phyloP scores from a whole-genome alignment of 2,113 vertebrate genomes.

The Stegastes partitus region DNA sequence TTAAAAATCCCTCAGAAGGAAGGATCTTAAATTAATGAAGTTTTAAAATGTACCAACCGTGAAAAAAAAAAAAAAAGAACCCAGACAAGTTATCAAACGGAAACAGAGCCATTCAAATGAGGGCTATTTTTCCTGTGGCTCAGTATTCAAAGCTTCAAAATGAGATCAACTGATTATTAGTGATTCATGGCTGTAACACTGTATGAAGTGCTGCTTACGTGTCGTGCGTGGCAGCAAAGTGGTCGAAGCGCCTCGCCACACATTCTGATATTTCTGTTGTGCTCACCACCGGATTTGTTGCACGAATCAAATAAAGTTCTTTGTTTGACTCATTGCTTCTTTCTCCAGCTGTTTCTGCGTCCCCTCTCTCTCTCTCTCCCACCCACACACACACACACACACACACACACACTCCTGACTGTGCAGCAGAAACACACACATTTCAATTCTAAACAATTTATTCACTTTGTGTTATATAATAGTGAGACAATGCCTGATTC shows the following conservation, averaged over 20 bases:
- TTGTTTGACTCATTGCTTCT: conserved; percentile 39
- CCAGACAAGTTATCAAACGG: conserved; percentile 20
- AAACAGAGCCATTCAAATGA: neutral
- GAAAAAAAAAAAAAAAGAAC: neutral
- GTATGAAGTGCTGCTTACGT: neutral
- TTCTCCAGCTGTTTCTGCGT: conserved; percentile 51
- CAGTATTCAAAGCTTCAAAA: conserved; percentile 17
- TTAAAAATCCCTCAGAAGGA: neutral
- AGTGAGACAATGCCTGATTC: neutral
- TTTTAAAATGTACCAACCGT: neutral
- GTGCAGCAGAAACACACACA: conserved; percentile 7
- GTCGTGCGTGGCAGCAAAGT: neutral
- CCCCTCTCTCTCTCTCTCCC: conserved; percentile 22
- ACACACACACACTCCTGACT: conserved; percentile 38
- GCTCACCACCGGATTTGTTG: conserved; percentile 24
- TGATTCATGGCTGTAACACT: neutral
- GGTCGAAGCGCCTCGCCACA: neutral
- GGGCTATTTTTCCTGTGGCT: conserved; percentile 25
- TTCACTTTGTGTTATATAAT: neutral
- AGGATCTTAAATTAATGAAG: neutral
- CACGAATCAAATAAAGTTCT: conserved; percentile 34
- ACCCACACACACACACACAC: conserved; percentile 54
- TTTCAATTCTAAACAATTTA: conserved; percentile 15
- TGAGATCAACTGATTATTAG: conserved; percentile 1
- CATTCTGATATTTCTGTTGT: conserved; percentile 4